Base-by-base conservation (phyloP, 2,113 vertebrate species). In the Festucalex cinctus region DNA sequence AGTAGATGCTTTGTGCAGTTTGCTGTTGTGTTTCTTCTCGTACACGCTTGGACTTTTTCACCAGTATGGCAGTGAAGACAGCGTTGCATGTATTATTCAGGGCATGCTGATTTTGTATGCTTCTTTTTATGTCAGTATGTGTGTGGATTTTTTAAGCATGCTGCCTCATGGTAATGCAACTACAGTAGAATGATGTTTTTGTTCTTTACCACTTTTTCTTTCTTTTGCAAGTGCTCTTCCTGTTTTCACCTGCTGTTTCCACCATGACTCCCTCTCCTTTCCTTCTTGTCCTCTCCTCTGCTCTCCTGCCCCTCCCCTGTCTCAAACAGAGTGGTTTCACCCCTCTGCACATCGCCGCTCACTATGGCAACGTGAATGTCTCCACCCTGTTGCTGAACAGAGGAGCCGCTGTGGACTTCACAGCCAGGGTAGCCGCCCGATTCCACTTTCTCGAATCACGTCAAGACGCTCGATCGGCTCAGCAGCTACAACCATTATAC, bases 331-430 rank as follows among this genome's bases (percentile, higher is more conserved):
- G 97, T 65, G 97, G 97, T 59, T 99, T 99, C 26, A 99, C 97
- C 28, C 97, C 97, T 63, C 88, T 99, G 88, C 97, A 99, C 88
- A 99, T 99, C 37, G 95, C 92, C 3, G 90, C 92, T 82, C 92
- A 93, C 86, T 98, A 98, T 0, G 97, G 97, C 66, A 99, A 98
- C 0, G 96, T 97, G 73, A 98, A 98, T 1, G 97, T 99, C 93
- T 95, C 98, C 90, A 97, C 96, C 79, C 93, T 99, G 86, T 89
- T 99, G 79, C 91, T 99, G 91, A 97, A 99, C 91, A 94, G 96
- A 7, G 96, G 97, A 69, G 95, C 95, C 65, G 96, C 96, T 87
- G 97, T 99, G 36, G 96, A 98, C 90, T 98, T 97, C 90, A 97
- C 95, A 87, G 98, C 97, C 75, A 94, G 97, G 94, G 97, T 99